Evolutionary conservation across 1,140 invertebrate species (phyloP).

Genomic region (Steinernema feltiae): DNA sequence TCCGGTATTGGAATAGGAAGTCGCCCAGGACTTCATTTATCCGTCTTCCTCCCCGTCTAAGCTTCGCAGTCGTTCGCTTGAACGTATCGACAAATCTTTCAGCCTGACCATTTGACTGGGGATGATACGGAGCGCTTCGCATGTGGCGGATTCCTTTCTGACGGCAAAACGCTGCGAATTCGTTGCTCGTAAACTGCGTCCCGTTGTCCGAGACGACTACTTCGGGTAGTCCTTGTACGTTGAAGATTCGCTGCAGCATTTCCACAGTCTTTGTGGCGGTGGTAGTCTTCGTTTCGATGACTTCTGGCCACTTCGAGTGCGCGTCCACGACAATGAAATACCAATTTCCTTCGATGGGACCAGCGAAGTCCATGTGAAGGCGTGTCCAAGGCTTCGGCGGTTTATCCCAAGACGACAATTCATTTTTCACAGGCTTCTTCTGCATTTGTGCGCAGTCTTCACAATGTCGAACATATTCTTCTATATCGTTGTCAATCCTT

Average conservation of each 20-base stretch:
- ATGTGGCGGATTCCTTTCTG: conserved; percentile 40
- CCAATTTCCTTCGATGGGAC: conserved; percentile 51
- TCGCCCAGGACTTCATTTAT: conserved; percentile 21
- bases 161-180: conserved; percentile 51
- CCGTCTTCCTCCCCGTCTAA: not conserved
- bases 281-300: conserved; percentile 30
- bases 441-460: conserved; percentile 52
- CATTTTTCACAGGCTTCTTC: conserved; percentile 23
- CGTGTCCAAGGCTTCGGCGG: conserved; percentile 49
- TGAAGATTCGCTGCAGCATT: conserved; percentile 29
- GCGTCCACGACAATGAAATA: conserved; percentile 61
- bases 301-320: conserved; percentile 62
- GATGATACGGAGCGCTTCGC: conserved; percentile 47
- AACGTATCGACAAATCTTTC: conserved; percentile 56
- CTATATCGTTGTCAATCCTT: conserved; percentile 59
- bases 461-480: conserved; percentile 59
- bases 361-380: conserved; percentile 60
- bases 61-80: conserved; percentile 26
- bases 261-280: conserved; percentile 18
- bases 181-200: conserved; percentile 49
- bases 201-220: conserved; percentile 57
- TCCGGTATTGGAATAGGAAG: conserved; percentile 15
- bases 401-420: conserved; percentile 34
- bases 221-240: conserved; percentile 41
- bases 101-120: conserved; percentile 50